Base-by-base conservation (phyloP, 1,140 invertebrate genomes). In the Bombus terrestris region DNA sequence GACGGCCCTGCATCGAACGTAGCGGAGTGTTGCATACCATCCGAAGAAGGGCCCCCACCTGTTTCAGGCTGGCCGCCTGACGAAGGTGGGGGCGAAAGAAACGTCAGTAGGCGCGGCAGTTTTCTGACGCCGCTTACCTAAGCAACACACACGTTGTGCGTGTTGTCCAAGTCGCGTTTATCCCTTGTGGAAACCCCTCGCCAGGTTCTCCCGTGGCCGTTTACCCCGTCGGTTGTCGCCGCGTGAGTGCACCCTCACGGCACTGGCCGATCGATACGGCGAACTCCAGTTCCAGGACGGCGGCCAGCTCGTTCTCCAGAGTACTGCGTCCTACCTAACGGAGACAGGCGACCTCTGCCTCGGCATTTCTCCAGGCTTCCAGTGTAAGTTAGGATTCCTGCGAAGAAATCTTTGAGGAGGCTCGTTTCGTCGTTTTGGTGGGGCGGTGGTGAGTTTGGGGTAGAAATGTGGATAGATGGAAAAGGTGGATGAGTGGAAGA, bases 21-120 rank as follows among this genome's bases (percentile, higher is more conserved):
- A 91, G 86, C 89, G 85, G 85, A 90, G 92, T 87, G 85, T 91
- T 90, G 88, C 91, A 91, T 88, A 72, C 86, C 88, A 86, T 87
- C 81, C 82, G 90, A 86, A 86, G 88, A 88, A 87, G 88, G 88
- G 81, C 91, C 93, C 93, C 93, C 93, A 94, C 93, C 93, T 94
- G 93, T 93, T 93, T 91, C 91, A 89, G 83, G 69, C 77, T 53
- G 84, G 28, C 87, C 79, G 81, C 73, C 86, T 90, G 85, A 89
- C 18, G 10, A 87, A 66, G 88, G 89, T 89, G 91, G 91, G 92
- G 91, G 84, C 87, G 92, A 91, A 86, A 85, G 83, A 92, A 82
- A 88, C 89, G 90, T 91, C 89, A 89, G 89, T 92, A 93, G 93
- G 93, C 93, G 93, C 93, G 93, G 93, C 93, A 94, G 92, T 93